phyloP scores from a whole-genome alignment of 1,140 invertebrate genomes.

The Anastrepha obliqua region DNA sequence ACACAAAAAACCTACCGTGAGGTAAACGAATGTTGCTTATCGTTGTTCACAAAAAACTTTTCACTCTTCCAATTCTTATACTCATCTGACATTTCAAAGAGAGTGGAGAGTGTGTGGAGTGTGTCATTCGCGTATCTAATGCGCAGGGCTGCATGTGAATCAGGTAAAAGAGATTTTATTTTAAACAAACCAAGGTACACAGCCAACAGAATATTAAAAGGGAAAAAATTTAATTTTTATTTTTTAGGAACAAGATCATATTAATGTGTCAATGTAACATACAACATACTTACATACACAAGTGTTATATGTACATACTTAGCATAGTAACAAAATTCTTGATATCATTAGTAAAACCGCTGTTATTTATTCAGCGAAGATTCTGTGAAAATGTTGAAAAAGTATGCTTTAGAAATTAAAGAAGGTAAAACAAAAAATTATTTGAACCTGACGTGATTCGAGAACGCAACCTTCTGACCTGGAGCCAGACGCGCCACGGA shows the following conservation, averaged over 20 bases:
- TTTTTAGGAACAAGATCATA: no score
- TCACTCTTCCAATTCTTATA: slow-evolving; percentile 37
- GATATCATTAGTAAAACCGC: no score
- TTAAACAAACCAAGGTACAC: background rate
- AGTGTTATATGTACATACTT: no score
- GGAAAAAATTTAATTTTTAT: no score
- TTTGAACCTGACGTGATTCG: slow-evolving; percentile 97
- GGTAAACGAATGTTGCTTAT: background rate
- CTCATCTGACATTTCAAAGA: slow-evolving; percentile 26
- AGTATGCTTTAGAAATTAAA: background rate
- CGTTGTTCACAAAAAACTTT: slow-evolving; percentile 33
- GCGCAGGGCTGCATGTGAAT: slow-evolving; percentile 16
- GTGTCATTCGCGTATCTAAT: background rate
- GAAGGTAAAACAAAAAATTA: background rate
- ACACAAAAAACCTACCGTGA: slow-evolving; percentile 29
- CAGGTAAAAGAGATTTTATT: background rate
- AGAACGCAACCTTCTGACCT: slow-evolving; percentile 99
- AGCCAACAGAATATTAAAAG: no score
- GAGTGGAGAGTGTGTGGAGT: background rate
- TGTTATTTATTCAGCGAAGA: no score
- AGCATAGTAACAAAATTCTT: no score
- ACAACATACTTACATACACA: no score
- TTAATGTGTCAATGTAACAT: no score
- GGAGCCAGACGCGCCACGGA: slow-evolving; percentile 98
- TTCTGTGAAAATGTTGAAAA: no score